Percentiles rank a stretch among this genome's conserved stretches.
Conservation (phyloP, 2,888 invertebrate genomes). For the Eupithecia vulgata region DNA sequence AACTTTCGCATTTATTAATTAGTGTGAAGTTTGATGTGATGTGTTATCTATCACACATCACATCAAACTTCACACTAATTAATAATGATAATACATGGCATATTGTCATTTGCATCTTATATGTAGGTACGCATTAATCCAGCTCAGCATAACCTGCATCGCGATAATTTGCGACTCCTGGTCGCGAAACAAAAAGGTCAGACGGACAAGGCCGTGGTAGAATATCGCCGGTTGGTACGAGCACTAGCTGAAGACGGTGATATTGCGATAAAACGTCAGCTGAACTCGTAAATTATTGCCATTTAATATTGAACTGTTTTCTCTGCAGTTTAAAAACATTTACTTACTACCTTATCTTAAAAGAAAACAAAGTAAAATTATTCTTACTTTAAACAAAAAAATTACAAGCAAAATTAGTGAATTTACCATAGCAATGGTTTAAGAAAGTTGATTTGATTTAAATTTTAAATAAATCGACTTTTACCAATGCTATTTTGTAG, state of each 20-base stretch:
- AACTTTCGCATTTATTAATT: no score
- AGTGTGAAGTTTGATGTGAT: no score
- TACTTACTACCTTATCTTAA: no score
- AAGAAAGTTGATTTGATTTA: no score
- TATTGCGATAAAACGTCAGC: slow-evolving; percentile 70
- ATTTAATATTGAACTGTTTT: slow-evolving; percentile 49
- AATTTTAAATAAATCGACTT: no score
- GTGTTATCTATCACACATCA: no score
- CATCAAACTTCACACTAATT: no score
- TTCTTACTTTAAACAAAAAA: no score
- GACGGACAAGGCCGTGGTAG: slow-evolving; percentile 74
- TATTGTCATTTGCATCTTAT: neutral
- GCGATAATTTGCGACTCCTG: slow-evolving; percentile 41
- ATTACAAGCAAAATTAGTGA: no score
- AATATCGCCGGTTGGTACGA: slow-evolving; percentile 74
- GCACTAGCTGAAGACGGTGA: slow-evolving; percentile 62
- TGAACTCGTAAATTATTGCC: slow-evolving; percentile 65
- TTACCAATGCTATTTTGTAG: no score
- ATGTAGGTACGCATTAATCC: neutral
- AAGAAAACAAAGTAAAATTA: no score
- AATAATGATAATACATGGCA: neutral
- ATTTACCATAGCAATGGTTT: no score
- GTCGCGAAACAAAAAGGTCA: slow-evolving; percentile 73
- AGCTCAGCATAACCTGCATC: slow-evolving; percentile 24
- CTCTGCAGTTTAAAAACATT: neutral